Conservation (phyloP, 2,888 invertebrate genomes). For the Seira ritae region DNA sequence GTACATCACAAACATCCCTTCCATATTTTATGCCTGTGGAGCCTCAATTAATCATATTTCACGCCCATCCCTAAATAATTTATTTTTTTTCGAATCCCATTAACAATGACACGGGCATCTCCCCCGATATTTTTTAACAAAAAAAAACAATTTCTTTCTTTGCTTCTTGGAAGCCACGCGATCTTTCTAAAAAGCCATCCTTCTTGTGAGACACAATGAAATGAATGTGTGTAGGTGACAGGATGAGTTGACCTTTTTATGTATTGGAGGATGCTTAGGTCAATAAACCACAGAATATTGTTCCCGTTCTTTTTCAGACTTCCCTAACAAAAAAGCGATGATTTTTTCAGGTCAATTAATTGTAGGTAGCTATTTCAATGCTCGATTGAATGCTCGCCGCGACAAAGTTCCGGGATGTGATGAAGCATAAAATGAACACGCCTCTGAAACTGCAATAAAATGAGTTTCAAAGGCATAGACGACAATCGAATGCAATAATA, state of each 20-base stretch:
- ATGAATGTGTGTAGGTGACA: neutral
- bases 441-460: no score
- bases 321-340: neutral
- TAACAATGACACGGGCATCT: neutral
- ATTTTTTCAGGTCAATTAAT: neutral
- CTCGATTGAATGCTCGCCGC: no score
- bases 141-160: neutral
- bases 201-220: neutral
- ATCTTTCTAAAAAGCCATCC: neutral
- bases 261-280: neutral
- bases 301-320: no score
- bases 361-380: no score
- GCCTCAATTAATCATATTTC: constrained; percentile 6
- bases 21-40: neutral
- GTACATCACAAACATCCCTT: neutral
- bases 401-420: no score
- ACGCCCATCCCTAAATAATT: constrained; percentile 12
- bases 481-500: no score
- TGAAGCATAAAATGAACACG: no score
- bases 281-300: neutral
- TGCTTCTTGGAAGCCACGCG: neutral
- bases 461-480: no score
- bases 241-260: constrained; percentile 5
- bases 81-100: neutral
- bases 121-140: neutral